These are phyloP conservation scores for Montifringilla adamsi DNA, from an alignment of 2,113 vertebrate genomes.

Conservation along the genomic window DNA sequence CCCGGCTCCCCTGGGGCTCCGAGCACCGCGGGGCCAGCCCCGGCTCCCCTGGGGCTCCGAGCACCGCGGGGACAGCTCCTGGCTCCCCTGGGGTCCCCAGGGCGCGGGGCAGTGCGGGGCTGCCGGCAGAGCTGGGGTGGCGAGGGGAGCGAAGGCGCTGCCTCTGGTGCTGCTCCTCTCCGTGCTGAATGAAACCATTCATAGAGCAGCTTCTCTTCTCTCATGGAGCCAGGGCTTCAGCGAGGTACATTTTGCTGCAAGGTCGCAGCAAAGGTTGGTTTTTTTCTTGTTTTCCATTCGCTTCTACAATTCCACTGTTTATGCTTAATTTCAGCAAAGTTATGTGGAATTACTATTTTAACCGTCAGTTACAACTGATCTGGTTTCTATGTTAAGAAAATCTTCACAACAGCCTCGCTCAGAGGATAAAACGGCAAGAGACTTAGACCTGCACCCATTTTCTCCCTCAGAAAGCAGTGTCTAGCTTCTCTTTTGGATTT, in stretches of 20 bases:
- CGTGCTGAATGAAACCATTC: background rate
- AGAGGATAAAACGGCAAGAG: background rate
- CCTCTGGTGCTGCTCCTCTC: background rate
- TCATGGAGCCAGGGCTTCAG: background rate
- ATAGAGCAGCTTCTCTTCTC: background rate
- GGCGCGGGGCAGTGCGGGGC: accelerated
- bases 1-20: no score
- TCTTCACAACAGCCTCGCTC: background rate
- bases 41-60: no score
- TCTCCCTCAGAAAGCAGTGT: background rate
- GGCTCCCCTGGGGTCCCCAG: no score
- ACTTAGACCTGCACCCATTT: background rate
- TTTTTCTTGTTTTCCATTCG: background rate
- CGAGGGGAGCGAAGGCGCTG: background rate
- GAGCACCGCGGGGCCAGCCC: no score
- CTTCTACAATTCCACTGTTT: background rate
- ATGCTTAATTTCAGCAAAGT: background rate
- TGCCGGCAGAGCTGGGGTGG: background rate
- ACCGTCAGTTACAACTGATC: background rate
- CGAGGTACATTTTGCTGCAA: background rate
- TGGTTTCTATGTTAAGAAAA: background rate
- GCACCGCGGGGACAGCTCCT: no score
- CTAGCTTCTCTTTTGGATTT: background rate
- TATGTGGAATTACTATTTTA: background rate
- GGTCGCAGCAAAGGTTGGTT: background rate